Conservation (phyloP, 2,113 vertebrate species). For the Anthoscopus minutus region DNA sequence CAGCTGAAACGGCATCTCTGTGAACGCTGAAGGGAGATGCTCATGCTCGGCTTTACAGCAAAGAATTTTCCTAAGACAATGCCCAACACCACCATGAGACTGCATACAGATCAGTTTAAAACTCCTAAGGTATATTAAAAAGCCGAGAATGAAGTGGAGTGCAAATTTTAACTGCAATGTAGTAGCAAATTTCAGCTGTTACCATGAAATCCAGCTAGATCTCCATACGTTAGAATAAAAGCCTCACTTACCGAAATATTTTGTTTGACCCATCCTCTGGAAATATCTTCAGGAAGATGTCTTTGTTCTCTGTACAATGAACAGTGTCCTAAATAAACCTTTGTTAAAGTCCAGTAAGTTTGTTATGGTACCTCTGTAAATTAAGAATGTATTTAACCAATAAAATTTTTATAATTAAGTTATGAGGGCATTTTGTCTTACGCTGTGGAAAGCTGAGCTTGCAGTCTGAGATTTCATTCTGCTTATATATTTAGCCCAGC, state of each 20-base stretch:
- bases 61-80: not conserved
- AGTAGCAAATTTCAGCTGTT: not conserved
- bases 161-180: not conserved
- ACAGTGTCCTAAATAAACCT: conserved; percentile 1
- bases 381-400: conserved; percentile 62
- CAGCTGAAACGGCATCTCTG: not conserved
- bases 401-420: conserved; percentile 49
- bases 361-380: conserved; percentile 52
- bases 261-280: not conserved
- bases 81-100: not conserved
- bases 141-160: not conserved
- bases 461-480: not conserved
- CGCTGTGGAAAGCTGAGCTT: not conserved
- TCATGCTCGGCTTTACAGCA: not conserved
- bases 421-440: not conserved
- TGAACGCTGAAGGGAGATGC: not conserved
- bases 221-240: not conserved
- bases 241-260: not conserved
- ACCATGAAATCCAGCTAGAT: not conserved
- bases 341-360: conserved; percentile 12
- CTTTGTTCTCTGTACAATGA: not conserved
- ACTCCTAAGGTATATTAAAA: not conserved
- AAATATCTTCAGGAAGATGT: not conserved
- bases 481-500: not conserved
- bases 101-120: not conserved